A percentile compares a stretch with the other conserved stretches of the same genome.
Evolutionary conservation across 2,888 invertebrate genomes (phyloP).

Genomic region (Nymphalis urticae): DNA sequence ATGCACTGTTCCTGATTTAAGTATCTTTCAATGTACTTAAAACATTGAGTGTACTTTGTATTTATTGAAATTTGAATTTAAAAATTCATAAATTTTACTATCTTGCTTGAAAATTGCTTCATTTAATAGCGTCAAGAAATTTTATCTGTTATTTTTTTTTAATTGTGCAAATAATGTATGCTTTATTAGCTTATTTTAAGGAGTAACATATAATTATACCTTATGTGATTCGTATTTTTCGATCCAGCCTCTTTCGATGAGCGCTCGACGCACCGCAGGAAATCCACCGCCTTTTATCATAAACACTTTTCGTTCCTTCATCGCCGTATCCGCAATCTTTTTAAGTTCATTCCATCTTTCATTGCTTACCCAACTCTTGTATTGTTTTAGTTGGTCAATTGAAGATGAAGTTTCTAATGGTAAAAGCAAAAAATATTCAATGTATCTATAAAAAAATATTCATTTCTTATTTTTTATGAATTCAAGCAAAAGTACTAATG

Average conservation of each 20-base stretch:
- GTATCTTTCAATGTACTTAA: no score
- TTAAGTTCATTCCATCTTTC: slow-evolving; percentile 85
- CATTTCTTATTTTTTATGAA: no score
- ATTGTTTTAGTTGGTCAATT: slow-evolving; percentile 71
- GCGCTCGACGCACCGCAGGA: slow-evolving; percentile 85
- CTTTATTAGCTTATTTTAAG: no score
- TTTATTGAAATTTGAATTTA: no score
- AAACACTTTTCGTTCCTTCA: slow-evolving; percentile 84
- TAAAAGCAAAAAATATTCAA: slow-evolving; percentile 9
- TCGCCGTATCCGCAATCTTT: slow-evolving; percentile 84
- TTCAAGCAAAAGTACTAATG: no score
- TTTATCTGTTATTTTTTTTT: no score
- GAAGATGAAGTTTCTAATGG: slow-evolving; percentile 57
- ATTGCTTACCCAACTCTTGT: slow-evolving; percentile 82
- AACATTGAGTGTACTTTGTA: no score
- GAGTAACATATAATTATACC: slow-evolving; percentile 47
- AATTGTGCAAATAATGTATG: no score
- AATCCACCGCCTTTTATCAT: slow-evolving; percentile 88
- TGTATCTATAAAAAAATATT: not conserved
- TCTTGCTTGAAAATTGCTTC: no score
- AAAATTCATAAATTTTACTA: not conserved
- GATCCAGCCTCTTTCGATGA: slow-evolving; percentile 87
- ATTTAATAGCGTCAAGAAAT: no score
- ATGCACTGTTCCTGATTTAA: no score
- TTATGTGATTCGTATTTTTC: slow-evolving; percentile 83